Evolutionary conservation across 2,113 vertebrate species (phyloP).

Genomic region (Tonatia bakeri): DNA sequence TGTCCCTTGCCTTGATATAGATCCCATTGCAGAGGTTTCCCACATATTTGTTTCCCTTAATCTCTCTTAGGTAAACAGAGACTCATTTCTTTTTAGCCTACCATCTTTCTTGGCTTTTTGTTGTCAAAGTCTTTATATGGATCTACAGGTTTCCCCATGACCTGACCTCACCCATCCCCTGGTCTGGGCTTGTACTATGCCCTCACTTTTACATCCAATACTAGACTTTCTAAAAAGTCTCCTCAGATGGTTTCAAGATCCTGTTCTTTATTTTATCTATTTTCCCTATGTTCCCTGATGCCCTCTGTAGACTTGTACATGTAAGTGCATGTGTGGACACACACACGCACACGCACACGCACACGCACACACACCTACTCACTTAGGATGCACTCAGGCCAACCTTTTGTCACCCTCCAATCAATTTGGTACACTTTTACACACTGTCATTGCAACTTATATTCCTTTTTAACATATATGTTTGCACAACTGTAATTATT

Average conservation of each 20-base stretch:
- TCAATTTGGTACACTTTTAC: not conserved
- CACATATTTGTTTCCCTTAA: not conserved
- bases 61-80: not conserved
- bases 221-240: not conserved
- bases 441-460: not conserved
- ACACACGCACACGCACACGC: not conserved
- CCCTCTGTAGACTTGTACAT: not conserved
- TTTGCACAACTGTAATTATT: not conserved
- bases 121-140: not conserved
- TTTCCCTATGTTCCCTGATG: not conserved
- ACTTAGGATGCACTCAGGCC: not conserved
- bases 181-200: not conserved
- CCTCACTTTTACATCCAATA: not conserved
- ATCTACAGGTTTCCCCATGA: no score
- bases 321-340: not conserved
- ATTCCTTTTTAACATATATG: not conserved
- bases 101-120: not conserved
- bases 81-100: not conserved
- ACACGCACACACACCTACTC: no score
- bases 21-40: not conserved
- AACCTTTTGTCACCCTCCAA: not conserved
- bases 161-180: not conserved
- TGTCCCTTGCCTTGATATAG: not conserved
- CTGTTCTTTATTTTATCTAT: not conserved
- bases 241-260: not conserved